Base-by-base conservation (phyloP, 92 coral and sea anemone genomes). In the Meandrina meandrites region DNA sequence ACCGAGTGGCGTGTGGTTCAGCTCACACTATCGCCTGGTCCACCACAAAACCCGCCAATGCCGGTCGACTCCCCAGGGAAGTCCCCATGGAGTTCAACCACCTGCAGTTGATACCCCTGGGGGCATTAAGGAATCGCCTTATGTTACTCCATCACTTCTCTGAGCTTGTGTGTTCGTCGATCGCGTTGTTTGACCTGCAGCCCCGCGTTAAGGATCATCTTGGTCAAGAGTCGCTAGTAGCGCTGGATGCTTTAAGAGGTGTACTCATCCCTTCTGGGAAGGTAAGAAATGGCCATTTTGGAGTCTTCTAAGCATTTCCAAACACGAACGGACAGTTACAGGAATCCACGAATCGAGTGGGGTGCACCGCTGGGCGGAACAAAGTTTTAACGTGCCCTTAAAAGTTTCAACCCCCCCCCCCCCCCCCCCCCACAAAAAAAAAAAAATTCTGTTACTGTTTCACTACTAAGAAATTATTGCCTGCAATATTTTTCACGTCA, bases 21-120 rank as follows among this genome's bases (percentile, higher is more conserved):
- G 99, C 99, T 40, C 99, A 97, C 86, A 95, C 99, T 19, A 92
- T 97, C 76, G 99, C 99, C 42, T 97, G 99, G 99, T 97, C 99
- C 68, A 97, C 99, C 9, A 95, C 98, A 35, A 97, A 97, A 77
- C 97, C 99, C 34, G 94, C 95, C n/a, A 97, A 92, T 86, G 96
- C 99, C 48, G 98, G 99, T 14, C 92, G 94, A 67, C 96, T 97
- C 15, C 99, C 99, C 11, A 88, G 86, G 72, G 95, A 91, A 60
- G 93, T 97, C 66, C 99, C 99, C 19, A 93, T 97, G 97, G 99
- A 97, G 89, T 95, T 93, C 80, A 97, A 96, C 78, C 96, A 97
- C 83, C 92, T 97, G n/a, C 99, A 97, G 86, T 81, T 80, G 36
- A 92, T 97, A 36, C 88, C 93, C 60, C 84, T 96, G 75, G 91